Base-by-base conservation (phyloP, 2,797 vertebrate genomes). In the Merluccius polli region DNA sequence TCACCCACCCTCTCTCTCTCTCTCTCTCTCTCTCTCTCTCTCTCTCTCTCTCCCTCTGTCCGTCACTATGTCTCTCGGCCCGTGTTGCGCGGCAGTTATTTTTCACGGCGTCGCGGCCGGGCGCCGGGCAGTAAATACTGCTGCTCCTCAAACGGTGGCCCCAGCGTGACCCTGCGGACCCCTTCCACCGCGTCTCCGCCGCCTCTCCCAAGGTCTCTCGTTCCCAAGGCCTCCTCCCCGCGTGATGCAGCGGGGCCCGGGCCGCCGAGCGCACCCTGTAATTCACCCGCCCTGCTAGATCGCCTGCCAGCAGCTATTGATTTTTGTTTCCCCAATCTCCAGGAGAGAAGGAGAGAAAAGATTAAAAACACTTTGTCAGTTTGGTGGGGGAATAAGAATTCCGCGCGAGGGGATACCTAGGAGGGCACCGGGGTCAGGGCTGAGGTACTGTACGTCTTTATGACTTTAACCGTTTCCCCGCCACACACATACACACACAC, bases 281-380 rank as follows among this genome's bases (percentile, higher is more conserved):
- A 94, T 91, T 91, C 92, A 94, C 83, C 18, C 94, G 90, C 93
- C 93, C 94, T 95, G 94, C 96, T 96, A 96, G 95, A 98, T 97
- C 95, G 96, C 95, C 96, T 98, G 97, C 96, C 96, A 98, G 93
- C 93, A 87, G 15, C 91, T 97, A 98, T 98, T 97, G 97, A 97
- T 97, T 98, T 97, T 97, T 97, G 95, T 95, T 96, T 96, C 95
- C 96, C 96, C 96, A 97, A 97, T 97, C 96, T 97, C 94, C 95
- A 96, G 93, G 94, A 95, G 95, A 95, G 95, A 95, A 95, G 95
- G 96, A 95, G 96, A 95, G 48, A 97, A 97, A 97, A 98, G 97
- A 97, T 98, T 97, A 98, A 97, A 98, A 97, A 97, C 97, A 97
- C 96, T 93, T 93, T 97, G 97, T 97, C 96, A 97, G 97, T 97